Evolutionary conservation across 2,888 invertebrate genomes (phyloP).

Genomic region (Anodontia alba): DNA sequence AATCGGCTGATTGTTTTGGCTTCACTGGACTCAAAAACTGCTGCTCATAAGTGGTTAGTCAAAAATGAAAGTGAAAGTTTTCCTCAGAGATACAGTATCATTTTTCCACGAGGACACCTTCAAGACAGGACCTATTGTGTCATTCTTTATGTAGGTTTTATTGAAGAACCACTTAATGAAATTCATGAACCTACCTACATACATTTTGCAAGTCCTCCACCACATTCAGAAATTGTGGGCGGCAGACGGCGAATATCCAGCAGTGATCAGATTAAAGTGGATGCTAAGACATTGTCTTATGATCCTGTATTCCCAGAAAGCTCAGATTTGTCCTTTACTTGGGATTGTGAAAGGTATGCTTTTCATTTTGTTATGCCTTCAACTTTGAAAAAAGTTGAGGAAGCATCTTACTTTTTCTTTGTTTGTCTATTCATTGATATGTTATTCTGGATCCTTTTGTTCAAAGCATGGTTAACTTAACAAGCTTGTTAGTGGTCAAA

Average conservation of each 20-base stretch:
- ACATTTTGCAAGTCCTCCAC: conserved; percentile 53
- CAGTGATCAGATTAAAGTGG: conserved; percentile 29
- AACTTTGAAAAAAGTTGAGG: no score
- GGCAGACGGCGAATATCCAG: conserved; percentile 39
- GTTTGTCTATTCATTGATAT: not conserved
- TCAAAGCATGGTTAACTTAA: no score
- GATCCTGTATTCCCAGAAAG: conserved; percentile 47
- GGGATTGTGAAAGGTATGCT: conserved; percentile 36
- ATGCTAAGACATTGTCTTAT: conserved; percentile 57
- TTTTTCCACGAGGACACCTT: conserved; percentile 51
- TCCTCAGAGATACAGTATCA: conserved; percentile 37
- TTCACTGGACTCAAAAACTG: conserved; percentile 40
- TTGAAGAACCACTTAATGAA: conserved; percentile 51
- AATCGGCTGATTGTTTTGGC: conserved; percentile 55
- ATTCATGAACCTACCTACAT: conserved; percentile 61
- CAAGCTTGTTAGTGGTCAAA: no score
- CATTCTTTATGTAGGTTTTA: conserved; percentile 51
- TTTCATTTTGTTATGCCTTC: no score
- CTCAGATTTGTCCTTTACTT: conserved; percentile 16
- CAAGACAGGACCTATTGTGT: conserved; percentile 39
- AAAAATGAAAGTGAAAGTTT: conserved; percentile 13
- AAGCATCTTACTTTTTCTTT: no score
- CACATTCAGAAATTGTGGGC: conserved; percentile 61
- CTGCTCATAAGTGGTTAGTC: conserved; percentile 51
- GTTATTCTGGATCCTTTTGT: not conserved